Base-by-base conservation (phyloP, 2,113 vertebrate species). In the Melanerpes formicivorus region DNA sequence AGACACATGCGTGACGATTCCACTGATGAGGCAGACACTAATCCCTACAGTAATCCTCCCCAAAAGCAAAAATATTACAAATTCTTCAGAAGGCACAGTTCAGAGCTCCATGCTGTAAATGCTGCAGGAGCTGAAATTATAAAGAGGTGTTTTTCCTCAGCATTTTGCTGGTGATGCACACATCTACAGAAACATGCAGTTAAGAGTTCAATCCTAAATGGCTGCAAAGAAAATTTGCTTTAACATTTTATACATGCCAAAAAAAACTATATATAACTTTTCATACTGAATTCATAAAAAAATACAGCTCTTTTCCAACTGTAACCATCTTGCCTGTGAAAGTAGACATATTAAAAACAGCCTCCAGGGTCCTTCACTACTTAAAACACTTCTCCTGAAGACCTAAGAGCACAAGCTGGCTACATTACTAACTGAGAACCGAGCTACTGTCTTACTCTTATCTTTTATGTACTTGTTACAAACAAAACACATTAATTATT, bases 11-110 rank as follows among this genome's bases (percentile, higher is more conserved):
- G 2, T 82, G 55, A 69, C 9, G 25, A 65, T 32, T 27, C 27
- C 18, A 30, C 32, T 54, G 32, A 69, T 54, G 11, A 79, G 15
- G 34, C 5, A 14, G 37, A 58, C 15, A 16, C 17, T 72, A 81
- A 84, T 29, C 30, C 25, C 58, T 77, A 76, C 11, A 60, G 11
- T 14, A 88, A 90, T 55, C 42, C n/a, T 79, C 54, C 66, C 48
- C 73, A 72, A 74, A 91, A 86, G 46, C 72, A 88, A 88, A 91
- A 90, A 88, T 21, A 86, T 4, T 79, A 84, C 42, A 69, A 72
- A 75, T 78, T 87, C 32, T 83, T 71, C 66, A 83, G 59, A 90
- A 72, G 19, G 22, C 8, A 40, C 40, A 29, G 37, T 11, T 75
- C 34, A 87, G 71, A 84, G 67, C 19, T 63, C 46, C 30, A 14